A percentile compares a stretch with the other conserved stretches of the same genome.
These are phyloP conservation scores for Cervus canadensis DNA, from an alignment of 2,113 vertebrate species.

Conservation along the genomic window DNA sequence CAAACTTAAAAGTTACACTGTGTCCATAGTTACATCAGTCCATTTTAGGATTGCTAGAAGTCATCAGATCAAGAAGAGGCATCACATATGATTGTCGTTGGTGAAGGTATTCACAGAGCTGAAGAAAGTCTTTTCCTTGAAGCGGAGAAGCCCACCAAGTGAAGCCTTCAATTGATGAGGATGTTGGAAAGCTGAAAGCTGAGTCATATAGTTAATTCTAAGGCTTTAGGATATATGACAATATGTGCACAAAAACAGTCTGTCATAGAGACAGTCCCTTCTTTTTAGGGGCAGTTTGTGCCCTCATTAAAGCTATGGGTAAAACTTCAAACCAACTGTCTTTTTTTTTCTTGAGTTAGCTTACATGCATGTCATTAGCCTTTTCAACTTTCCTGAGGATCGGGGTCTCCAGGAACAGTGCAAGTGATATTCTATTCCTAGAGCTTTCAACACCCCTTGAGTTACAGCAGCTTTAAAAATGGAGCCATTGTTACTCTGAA, in stretches of 20 bases:
- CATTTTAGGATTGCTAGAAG: background rate
- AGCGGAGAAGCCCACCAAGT: background rate
- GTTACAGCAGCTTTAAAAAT: background rate
- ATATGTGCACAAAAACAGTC: background rate
- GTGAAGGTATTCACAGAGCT: background rate
- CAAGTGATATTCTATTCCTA: background rate
- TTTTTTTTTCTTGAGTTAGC: background rate
- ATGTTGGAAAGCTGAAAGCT: background rate
- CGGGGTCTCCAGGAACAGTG: background rate
- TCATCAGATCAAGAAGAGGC: background rate
- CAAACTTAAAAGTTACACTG: background rate
- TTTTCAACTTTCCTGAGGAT: too few relatives aligned
- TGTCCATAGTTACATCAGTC: background rate
- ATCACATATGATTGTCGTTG: background rate
- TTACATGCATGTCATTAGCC: background rate
- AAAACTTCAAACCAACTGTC: background rate
- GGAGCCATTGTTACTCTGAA: background rate
- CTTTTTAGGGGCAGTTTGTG: background rate
- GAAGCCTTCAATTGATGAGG: background rate
- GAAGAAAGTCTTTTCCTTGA: background rate
- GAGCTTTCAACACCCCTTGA: background rate
- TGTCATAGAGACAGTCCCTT: background rate
- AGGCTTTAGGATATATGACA: background rate
- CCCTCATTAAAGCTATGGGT: background rate
- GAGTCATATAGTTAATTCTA: background rate